Percentiles rank a stretch among this genome's conserved stretches.
Conservation (phyloP, 2,888 invertebrate species). For the Icerya purchasi region DNA sequence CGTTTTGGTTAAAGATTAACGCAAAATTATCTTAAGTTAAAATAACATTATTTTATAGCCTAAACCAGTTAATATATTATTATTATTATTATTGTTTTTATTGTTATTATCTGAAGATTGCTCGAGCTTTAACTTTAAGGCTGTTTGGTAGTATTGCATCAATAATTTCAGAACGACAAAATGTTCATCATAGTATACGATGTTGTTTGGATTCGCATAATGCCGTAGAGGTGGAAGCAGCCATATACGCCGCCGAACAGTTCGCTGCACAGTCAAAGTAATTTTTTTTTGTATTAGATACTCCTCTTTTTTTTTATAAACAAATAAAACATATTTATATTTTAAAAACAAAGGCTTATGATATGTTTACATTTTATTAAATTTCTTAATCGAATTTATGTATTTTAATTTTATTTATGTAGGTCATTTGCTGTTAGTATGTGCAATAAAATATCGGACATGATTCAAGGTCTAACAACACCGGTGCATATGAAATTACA, state of each 20-base stretch:
- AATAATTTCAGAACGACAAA: conserved; percentile 80
- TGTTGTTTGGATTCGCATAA: conserved; percentile 84
- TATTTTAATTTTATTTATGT: no score
- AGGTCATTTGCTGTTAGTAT: conserved; percentile 88
- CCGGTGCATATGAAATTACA: conserved; percentile 79
- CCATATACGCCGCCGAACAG: conserved; percentile 80
- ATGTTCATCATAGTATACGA: conserved; percentile 85
- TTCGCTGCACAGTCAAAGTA: conserved; percentile 87
- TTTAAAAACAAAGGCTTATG: no score
- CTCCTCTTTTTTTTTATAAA: no score
- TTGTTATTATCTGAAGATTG: conserved; percentile 31
- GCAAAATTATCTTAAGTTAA: no score
- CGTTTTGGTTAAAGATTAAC: no score
- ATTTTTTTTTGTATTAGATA: conserved; percentile 18
- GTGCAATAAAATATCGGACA: conserved; percentile 84
- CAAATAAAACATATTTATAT: no score
- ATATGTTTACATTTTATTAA: no score
- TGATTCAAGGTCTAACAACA: conserved; percentile 82
- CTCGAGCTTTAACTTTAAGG: conserved; percentile 68
- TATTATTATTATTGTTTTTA: no score
- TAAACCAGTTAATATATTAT: no score
- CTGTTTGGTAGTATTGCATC: conserved; percentile 81
- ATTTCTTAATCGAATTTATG: no score
- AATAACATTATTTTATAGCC: no score
- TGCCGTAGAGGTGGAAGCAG: conserved; percentile 85